Evolutionary conservation across 2,797 vertebrate species (phyloP).

Genomic region (Xiphorhynchus erythropygius): DNA sequence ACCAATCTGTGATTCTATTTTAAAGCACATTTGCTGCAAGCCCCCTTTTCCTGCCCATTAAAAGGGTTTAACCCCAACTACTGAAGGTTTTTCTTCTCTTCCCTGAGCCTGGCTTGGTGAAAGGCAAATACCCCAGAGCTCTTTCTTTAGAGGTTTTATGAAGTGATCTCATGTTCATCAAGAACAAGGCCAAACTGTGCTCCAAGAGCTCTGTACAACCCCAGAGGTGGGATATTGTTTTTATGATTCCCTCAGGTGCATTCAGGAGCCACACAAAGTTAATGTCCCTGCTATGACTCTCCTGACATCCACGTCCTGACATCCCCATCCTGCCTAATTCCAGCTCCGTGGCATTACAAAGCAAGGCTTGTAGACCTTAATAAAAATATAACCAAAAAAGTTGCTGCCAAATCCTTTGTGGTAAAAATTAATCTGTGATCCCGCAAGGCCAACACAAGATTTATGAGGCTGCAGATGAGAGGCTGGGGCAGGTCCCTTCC

Average conservation of each 20-base stretch:
- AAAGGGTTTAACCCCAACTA: neutral
- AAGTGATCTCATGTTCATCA: neutral
- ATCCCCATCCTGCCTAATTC: neutral
- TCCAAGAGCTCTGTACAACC: neutral
- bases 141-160: neutral
- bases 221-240: neutral
- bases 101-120: neutral
- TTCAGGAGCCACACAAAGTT: neutral
- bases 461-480: neutral
- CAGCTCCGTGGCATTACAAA: neutral
- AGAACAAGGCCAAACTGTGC: neutral
- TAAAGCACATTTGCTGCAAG: neutral
- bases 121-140: neutral
- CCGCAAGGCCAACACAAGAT: neutral
- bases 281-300: neutral
- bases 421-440: neutral
- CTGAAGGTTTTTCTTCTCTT: neutral
- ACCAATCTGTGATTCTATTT: neutral
- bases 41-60: neutral
- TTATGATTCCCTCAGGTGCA: neutral
- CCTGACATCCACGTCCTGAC: neutral
- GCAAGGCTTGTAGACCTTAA: fast-evolving
- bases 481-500: neutral
- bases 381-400: neutral
- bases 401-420: fast-evolving